Conservation (phyloP, 2,113 vertebrate species). For the Salvelinus alpinus region DNA sequence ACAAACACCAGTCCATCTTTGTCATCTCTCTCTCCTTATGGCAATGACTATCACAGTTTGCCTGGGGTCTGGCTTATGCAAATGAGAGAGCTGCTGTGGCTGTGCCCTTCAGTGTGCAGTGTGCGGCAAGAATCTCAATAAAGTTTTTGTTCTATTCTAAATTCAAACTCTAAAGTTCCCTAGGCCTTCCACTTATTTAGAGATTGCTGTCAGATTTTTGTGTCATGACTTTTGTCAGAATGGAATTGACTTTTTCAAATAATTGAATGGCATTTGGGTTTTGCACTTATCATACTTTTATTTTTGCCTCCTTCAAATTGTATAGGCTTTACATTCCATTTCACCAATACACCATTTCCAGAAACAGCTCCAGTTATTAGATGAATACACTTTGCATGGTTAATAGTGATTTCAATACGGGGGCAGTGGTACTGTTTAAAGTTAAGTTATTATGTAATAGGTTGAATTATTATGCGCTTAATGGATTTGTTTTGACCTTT, state of each 20-base stretch:
- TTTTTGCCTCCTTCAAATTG: constrained; percentile 7
- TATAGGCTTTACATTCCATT: background rate
- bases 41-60: constrained; percentile 51
- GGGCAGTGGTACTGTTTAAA: background rate
- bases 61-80: constrained; percentile 54
- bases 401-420: background rate
- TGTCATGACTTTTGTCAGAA: background rate
- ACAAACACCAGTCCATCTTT: constrained; percentile 54
- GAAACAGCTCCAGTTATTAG: background rate
- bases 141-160: constrained; percentile 10
- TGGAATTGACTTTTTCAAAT: too few species aligned
- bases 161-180: background rate
- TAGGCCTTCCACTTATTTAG: background rate
- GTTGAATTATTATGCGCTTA: background rate
- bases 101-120: constrained; percentile 58
- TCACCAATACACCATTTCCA: background rate
- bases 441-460: too few species aligned
- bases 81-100: constrained; percentile 51
- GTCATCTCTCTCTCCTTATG: constrained; percentile 54
- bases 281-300: background rate
- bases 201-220: background rate
- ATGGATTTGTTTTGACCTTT: background rate
- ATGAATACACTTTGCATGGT: background rate
- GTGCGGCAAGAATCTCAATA: constrained; percentile 16
- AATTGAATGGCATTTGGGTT: background rate